Evolutionary conservation across 2,113 vertebrate genomes (phyloP), one percentile per base, ranked within the genome.

Genomic region (Sylvilagus bachmani): DNA sequence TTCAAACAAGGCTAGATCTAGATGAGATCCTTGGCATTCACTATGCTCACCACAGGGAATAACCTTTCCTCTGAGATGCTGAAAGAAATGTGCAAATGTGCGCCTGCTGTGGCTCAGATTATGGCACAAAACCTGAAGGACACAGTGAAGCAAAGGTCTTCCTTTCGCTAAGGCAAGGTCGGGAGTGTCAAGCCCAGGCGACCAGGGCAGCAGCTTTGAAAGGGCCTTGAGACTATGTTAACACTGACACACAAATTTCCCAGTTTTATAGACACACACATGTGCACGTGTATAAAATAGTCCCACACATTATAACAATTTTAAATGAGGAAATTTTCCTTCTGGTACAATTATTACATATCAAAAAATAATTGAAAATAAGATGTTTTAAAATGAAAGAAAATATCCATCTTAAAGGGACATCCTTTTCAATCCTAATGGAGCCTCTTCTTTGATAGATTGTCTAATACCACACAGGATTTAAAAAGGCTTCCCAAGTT

Each of bases 11-110:
- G 67, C 25, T 67, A 81, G 13, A 4, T 29, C 82, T 82, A 33
- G 21, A 75, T n/a, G 78, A 84, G 36, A 38, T 61, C 74, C 75
- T n/a, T 67, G 38, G 82, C 66, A 74, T 92, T 90, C 53, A 86
- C 69, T 49, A 71, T 36, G 69, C 74, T 66, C 77, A 64, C 29
- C 44, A 75, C 14, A 12, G 74, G 27, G 12, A 49, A 70, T 61
- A 78, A 88, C 10, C 13, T 89, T 87, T 84, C 73, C 71, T 92
- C 44, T 44, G 53, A 49, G 12, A 70, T 62, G n/a, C 44, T 81
- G 14, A 92, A 88, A 33, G 75, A 91, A 86, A 74, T 84, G n/a
- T 71, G 38, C n/a, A 79, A 86, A 58, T 19, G 21, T 67, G 61
- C 67, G 31, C 14, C 66, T 67, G 51, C 7, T 17, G 16, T 90